These are phyloP conservation scores for Hypanus sabinus DNA, from an alignment of 2,113 vertebrate genomes.

Conservation along the genomic window DNA sequence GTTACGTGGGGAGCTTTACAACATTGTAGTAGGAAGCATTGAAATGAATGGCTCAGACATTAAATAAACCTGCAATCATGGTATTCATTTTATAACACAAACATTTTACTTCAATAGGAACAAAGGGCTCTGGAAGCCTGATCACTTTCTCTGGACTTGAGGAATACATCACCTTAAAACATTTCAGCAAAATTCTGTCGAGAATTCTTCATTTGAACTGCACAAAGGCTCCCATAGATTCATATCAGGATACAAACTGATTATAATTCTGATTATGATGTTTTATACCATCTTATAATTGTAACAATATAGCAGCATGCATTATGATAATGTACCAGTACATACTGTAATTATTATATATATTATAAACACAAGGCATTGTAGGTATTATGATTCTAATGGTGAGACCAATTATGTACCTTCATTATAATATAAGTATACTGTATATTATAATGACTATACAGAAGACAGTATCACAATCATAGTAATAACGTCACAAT, in stretches of 20 bases:
- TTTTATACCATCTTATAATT: not conserved
- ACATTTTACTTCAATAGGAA: not conserved
- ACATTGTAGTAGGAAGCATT: not conserved
- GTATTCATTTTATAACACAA: too few species aligned
- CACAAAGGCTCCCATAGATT: not conserved
- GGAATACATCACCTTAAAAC: not conserved
- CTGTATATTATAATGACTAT: not conserved
- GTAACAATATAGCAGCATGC: too few species aligned
- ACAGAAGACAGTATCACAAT: not conserved
- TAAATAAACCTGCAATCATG: not conserved
- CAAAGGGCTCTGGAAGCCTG: not conserved
- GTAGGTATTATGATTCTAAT: too few species aligned
- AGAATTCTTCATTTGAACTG: not conserved
- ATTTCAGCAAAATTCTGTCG: not conserved
- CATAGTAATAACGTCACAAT: not conserved
- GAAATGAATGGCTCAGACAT: not conserved
- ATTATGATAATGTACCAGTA: too few species aligned
- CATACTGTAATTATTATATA: too few species aligned
- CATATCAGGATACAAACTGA: not conserved
- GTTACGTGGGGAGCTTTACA: not conserved
- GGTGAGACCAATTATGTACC: not conserved
- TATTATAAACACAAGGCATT: too few species aligned
- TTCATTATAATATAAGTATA: not conserved
- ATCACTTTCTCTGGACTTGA: not conserved
- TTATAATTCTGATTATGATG: not conserved